Conservation (phyloP, 2,888 invertebrate genomes). For the Cerceris ruficornis region DNA sequence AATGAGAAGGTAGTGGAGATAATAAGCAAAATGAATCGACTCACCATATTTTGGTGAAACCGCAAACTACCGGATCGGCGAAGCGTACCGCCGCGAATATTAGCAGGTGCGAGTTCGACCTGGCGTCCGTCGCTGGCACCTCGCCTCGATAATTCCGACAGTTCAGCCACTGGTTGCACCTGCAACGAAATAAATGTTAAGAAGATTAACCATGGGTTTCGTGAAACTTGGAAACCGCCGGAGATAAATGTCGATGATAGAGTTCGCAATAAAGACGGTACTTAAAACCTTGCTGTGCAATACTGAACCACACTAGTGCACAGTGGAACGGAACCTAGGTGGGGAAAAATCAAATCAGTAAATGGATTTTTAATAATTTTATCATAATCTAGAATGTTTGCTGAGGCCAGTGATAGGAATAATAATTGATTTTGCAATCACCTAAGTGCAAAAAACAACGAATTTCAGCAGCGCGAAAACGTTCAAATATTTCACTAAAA, state of each 20-base stretch:
- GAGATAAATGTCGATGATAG: background rate
- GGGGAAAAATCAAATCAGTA: too few species aligned
- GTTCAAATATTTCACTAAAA: too few species aligned
- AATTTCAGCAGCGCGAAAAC: too few species aligned
- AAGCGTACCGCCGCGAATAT: constrained; percentile 89
- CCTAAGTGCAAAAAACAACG: too few species aligned
- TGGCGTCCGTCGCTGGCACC: constrained; percentile 87
- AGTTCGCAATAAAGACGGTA: background rate
- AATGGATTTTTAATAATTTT: too few species aligned
- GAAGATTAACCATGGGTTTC: background rate
- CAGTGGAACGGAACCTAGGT: too few species aligned
- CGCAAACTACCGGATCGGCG: constrained; percentile 91
- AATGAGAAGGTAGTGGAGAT: background rate
- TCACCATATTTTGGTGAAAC: constrained; percentile 87
- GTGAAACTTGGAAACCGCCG: background rate
- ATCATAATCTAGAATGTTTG: too few species aligned
- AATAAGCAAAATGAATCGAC: constrained; percentile 61
- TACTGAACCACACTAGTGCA: background rate
- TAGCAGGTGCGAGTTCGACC: constrained; percentile 87
- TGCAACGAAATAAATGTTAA: constrained; percentile 75
- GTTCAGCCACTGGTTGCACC: constrained; percentile 97
- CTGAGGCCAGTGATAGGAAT: too few species aligned
- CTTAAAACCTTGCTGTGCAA: background rate
- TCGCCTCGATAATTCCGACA: constrained; percentile 93
- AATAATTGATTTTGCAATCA: too few species aligned